phyloP scores from a whole-genome alignment of 1,140 invertebrate species.

The Parapsyche elsis region DNA sequence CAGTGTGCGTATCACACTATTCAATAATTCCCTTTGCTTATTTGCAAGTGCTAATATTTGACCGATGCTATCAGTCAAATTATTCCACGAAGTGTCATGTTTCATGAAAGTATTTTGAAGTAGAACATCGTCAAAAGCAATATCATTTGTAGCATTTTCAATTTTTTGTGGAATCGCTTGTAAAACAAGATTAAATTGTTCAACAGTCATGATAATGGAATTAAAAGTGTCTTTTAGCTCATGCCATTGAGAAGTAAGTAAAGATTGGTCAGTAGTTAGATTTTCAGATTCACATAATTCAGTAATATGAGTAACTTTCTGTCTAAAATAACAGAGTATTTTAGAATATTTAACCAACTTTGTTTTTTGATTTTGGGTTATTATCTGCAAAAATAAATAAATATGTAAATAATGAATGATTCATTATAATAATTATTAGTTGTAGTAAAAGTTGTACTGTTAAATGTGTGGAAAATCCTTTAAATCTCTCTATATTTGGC shows the following conservation, averaged over 20 bases:
- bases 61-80: constrained; percentile 63
- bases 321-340: constrained; percentile 64
- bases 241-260: constrained; percentile 57
- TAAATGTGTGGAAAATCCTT: constrained; percentile 76
- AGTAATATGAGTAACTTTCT: constrained; percentile 61
- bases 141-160: constrained; percentile 53
- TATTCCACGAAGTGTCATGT: constrained; percentile 67
- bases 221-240: constrained; percentile 67
- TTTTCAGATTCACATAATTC: constrained; percentile 61
- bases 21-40: constrained; percentile 63
- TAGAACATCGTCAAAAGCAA: constrained; percentile 61
- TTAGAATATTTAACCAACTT: constrained; percentile 66
- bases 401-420: neutral
- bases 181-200: constrained; percentile 71
- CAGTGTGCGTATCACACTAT: constrained; percentile 59
- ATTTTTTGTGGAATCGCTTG: constrained; percentile 68
- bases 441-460: constrained; percentile 60
- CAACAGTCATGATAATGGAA: constrained; percentile 65
- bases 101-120: constrained; percentile 65
- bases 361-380: constrained; percentile 67
- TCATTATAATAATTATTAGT: neutral
- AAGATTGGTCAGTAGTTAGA: constrained; percentile 57
- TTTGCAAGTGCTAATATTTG: constrained; percentile 60
- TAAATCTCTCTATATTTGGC: constrained; percentile 84
- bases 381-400: constrained; percentile 60